Percentiles rank a stretch among this genome's conserved stretches.
phyloP scores from a whole-genome alignment of 2,888 invertebrate genomes.

The Spodoptera picta region DNA sequence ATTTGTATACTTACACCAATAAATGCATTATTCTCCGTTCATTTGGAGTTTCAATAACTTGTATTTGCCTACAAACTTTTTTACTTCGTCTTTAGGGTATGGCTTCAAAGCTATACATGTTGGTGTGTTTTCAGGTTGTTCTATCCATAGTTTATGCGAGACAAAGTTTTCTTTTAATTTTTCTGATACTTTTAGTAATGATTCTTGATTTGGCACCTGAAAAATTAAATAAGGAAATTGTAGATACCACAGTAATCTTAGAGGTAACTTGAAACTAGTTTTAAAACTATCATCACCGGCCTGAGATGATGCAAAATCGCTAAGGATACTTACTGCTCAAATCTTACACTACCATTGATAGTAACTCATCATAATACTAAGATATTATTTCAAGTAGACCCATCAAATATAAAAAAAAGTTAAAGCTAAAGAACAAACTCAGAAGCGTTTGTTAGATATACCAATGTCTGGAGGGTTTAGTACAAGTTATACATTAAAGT shows the following conservation, averaged over 20 bases:
- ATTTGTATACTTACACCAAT: constrained; percentile 3
- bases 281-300: no score
- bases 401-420: no score
- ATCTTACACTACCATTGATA: no score
- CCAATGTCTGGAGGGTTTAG: no score
- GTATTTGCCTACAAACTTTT: constrained; percentile 95
- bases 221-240: constrained; percentile 37
- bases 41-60: constrained; percentile 91
- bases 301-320: no score
- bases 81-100: constrained; percentile 94
- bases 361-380: no score
- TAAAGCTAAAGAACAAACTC: no score
- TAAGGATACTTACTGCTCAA: no score
- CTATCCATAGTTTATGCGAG: constrained; percentile 97
- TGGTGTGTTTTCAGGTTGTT: constrained; percentile 98
- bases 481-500: no score
- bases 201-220: constrained; percentile 93
- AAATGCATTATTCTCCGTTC: constrained; percentile 15
- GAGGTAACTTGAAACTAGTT: no score
- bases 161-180: constrained; percentile 92
- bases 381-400: no score
- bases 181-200: constrained; percentile 91
- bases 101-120: constrained; percentile 98
- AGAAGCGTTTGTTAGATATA: no score
- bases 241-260: not conserved